These are phyloP conservation scores for Pandemis cinnamomeana DNA, from an alignment of 2,888 invertebrate species.

Conservation along the genomic window DNA sequence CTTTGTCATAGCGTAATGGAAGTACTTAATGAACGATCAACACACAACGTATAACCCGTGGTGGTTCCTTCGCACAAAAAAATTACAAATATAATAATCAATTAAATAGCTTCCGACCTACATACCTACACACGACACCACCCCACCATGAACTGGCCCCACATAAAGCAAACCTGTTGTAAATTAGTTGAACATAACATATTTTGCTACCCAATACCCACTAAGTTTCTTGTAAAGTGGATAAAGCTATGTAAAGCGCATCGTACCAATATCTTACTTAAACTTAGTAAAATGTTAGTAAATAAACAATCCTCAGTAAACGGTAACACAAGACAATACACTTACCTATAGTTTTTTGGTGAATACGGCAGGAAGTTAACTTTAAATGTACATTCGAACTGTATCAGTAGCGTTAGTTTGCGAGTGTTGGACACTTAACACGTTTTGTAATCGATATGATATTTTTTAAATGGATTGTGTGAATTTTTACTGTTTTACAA, in stretches of 20 bases:
- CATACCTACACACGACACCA: background rate
- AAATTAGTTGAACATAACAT: conserved; percentile 4
- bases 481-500: conserved; percentile 73
- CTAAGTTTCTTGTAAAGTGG: conserved; percentile 18
- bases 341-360: conserved; percentile 79
- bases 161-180: conserved; percentile 4
- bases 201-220: conserved; percentile 21
- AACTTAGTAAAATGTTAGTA: conserved; percentile 64
- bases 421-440: conserved; percentile 67
- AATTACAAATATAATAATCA: conserved; percentile 13
- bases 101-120: conserved; percentile 18
- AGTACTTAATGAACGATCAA: background rate
- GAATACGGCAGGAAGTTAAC: conserved; percentile 82
- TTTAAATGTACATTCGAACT: conserved; percentile 66
- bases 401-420: conserved; percentile 66
- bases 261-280: conserved; percentile 37
- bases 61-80: conserved; percentile 18
- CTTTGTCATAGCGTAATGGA: conserved; percentile 20
- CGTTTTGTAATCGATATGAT: conserved; percentile 65
- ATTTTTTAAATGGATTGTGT: conserved; percentile 67
- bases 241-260: conserved; percentile 35
- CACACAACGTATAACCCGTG: background rate
- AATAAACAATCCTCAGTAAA: conserved; percentile 73
- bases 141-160: background rate
- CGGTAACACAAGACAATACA: conserved; percentile 82